Evolutionary conservation across 2,888 invertebrate genomes (phyloP).

Genomic region (Apomyelois bistriatella): DNA sequence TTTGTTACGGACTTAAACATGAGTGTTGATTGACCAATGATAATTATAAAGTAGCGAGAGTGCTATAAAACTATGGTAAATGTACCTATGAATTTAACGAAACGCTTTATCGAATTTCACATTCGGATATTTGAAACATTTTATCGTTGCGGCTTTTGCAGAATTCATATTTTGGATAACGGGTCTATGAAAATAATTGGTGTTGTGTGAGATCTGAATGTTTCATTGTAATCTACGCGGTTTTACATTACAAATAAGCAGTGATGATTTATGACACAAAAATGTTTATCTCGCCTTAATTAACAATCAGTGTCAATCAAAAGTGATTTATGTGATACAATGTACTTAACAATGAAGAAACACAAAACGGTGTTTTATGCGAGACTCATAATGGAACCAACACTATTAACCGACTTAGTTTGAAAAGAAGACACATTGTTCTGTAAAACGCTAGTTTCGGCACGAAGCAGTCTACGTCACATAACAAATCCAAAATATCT

Average conservation of each 20-base stretch:
- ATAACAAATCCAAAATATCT: conserved; percentile 51
- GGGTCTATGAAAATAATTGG: not conserved
- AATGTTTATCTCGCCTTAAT: conserved; percentile 14
- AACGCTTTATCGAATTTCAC: conserved; percentile 22
- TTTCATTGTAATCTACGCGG: not conserved
- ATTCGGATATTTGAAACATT: conserved; percentile 4
- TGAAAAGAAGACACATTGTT: conserved; percentile 69
- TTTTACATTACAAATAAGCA: not conserved
- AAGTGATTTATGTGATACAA: conserved; percentile 16
- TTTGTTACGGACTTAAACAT: conserved; percentile 53
- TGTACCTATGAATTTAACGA: conserved; percentile 23
- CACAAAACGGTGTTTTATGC: conserved; percentile 34
- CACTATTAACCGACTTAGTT: conserved; percentile 58
- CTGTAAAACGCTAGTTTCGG: conserved; percentile 72
- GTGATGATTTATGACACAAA: not conserved
- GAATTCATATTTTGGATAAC: not conserved
- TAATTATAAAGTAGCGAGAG: conserved; percentile 69
- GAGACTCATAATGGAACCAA: conserved; percentile 45
- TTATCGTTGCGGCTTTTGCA: not conserved
- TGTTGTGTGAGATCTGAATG: not conserved
- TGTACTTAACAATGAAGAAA: conserved; percentile 27
- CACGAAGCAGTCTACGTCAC: conserved; percentile 69
- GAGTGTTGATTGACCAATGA: conserved; percentile 60
- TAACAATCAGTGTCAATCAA: conserved; percentile 32
- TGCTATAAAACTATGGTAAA: conserved; percentile 38